Percentiles rank a stretch among this genome's conserved stretches.
Evolutionary conservation across 2,888 invertebrate species (phyloP).

Genomic region (Smittia sp.): DNA sequence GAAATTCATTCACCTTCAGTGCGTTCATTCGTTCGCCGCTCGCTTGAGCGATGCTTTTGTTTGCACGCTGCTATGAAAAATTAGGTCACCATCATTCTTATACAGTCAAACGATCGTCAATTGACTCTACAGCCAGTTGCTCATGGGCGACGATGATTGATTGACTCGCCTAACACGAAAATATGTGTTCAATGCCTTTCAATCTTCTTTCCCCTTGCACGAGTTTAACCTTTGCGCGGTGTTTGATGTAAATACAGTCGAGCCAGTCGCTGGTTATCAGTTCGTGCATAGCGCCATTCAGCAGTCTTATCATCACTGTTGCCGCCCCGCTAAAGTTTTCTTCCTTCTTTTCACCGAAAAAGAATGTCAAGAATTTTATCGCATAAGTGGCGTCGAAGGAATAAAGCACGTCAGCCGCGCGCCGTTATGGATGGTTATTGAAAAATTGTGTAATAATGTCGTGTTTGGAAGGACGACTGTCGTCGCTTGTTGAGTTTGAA

Average conservation of each 20-base stretch:
- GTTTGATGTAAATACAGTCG: not conserved
- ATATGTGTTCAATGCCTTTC: not conserved
- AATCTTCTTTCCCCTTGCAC: not conserved
- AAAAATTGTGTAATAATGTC: too few relatives aligned
- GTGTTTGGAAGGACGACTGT: too few relatives aligned
- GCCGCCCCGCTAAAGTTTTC: not conserved
- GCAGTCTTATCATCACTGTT: not conserved
- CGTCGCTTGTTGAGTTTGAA: too few relatives aligned
- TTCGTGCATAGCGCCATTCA: slow-evolving; percentile 4
- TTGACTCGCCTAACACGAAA: not conserved
- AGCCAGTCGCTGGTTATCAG: not conserved
- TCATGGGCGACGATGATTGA: not conserved
- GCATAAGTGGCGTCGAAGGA: not conserved
- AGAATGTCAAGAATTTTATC: not conserved
- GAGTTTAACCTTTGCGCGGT: not conserved
- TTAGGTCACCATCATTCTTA: not conserved
- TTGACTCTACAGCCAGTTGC: too few relatives aligned
- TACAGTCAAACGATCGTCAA: not conserved
- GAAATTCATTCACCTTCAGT: not conserved
- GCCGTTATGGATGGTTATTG: too few relatives aligned
- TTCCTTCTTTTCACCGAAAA: not conserved
- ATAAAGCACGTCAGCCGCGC: not conserved
- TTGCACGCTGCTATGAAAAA: not conserved
- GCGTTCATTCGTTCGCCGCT: not conserved
- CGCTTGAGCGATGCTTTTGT: not conserved